Percentiles rank a stretch among this genome's conserved stretches.
Evolutionary conservation across 30 jellyfish, hydroid and myxozoan genomes (phyloP).

Genomic region (Hydra vulgaris): DNA sequence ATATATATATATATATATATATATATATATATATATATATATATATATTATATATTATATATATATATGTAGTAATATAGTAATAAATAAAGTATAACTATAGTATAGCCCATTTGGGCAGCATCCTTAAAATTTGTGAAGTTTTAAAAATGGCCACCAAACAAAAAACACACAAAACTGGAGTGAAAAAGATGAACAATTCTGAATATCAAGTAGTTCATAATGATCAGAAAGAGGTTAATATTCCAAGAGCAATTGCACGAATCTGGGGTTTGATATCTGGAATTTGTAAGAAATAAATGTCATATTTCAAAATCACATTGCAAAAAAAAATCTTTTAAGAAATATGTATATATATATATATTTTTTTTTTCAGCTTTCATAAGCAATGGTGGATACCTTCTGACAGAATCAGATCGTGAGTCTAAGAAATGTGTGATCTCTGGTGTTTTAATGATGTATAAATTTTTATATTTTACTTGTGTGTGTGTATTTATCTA

Average conservation of each 20-base stretch:
- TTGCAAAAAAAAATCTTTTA: no score
- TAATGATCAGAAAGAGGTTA: slow-evolving; percentile 23
- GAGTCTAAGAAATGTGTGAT: slow-evolving; percentile 35
- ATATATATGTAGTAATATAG: not conserved
- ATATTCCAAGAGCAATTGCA: slow-evolving; percentile 56
- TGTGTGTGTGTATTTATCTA: not conserved
- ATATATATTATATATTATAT: no score
- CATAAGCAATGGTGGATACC: slow-evolving; percentile 63
- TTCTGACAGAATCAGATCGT: slow-evolving; percentile 22
- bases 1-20: no score
- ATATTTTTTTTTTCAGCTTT: slow-evolving; percentile 42
- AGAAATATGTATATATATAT: no score
- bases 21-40: no score
- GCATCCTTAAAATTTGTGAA: not conserved
- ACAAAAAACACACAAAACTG: not conserved
- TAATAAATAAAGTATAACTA: not conserved
- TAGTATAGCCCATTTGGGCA: not conserved
- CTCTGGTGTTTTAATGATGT: slow-evolving; percentile 84
- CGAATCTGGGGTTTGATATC: slow-evolving; percentile 65
- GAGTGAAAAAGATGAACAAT: not conserved
- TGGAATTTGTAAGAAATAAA: slow-evolving; percentile 44
- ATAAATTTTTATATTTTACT: slow-evolving; percentile 4
- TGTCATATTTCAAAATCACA: not conserved
- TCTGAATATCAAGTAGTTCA: not conserved
- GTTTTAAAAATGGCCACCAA: not conserved